Evolutionary conservation across 2,797 vertebrate species (phyloP).

Genomic region (Avahi laniger): DNA sequence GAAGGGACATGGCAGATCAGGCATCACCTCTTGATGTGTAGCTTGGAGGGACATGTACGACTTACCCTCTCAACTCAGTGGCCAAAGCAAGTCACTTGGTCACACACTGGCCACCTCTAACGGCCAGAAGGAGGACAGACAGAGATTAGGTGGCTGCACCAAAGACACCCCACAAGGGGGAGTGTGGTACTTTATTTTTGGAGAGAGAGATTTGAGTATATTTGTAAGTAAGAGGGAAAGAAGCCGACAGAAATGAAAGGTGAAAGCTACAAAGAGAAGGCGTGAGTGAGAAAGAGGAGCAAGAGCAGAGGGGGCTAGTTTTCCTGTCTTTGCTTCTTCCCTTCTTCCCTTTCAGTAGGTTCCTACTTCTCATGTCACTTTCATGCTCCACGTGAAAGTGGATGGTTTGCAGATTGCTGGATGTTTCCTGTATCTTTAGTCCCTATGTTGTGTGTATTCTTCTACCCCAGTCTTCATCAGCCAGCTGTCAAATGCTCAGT

Average conservation of each 20-base stretch:
- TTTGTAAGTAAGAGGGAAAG: neutral
- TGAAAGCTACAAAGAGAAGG: neutral
- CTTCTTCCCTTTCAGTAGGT: neutral
- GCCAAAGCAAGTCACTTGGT: neutral
- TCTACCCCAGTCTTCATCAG: neutral
- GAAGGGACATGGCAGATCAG: too few relatives aligned
- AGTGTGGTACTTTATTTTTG: neutral
- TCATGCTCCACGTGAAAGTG: neutral
- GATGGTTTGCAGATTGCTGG: accelerated
- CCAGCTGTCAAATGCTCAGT: neutral
- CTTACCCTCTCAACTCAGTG: neutral
- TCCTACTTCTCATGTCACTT: neutral
- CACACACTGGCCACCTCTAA: neutral
- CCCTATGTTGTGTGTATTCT: neutral
- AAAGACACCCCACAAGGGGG: neutral
- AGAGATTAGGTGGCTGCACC: neutral
- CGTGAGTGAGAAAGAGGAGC: neutral
- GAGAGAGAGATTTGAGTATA: neutral
- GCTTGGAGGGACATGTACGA: accelerated
- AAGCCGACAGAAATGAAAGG: neutral
- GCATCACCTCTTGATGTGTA: neutral
- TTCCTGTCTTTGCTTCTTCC: neutral
- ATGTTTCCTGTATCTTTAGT: neutral
- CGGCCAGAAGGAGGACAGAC: too few relatives aligned
- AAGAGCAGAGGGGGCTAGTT: neutral